Evolutionary conservation across 35 echinoderm and acorn worm genomes (phyloP).

Genomic region (Amphiura filiformis): DNA sequence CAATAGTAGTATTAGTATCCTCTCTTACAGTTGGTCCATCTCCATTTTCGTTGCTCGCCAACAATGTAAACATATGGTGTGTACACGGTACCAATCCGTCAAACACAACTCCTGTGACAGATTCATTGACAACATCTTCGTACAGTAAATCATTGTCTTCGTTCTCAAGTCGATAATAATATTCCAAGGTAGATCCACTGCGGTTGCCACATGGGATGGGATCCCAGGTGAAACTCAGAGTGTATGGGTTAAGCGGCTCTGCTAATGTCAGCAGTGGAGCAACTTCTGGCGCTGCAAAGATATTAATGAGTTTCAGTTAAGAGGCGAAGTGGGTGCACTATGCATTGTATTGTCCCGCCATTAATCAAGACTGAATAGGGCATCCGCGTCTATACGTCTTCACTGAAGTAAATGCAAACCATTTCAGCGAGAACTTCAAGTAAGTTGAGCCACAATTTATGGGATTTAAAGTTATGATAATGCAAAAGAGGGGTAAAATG

Average conservation of each 20-base stretch:
- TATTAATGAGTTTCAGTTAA: too few species aligned
- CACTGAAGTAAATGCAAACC: too few species aligned
- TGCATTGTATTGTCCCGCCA: too few species aligned
- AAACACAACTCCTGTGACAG: background rate
- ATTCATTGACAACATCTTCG: background rate
- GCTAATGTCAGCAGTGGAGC: background rate
- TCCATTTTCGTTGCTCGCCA: background rate
- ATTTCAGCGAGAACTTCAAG: too few species aligned
- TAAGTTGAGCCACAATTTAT: too few species aligned
- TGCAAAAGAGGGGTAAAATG: too few species aligned
- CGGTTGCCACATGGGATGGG: background rate
- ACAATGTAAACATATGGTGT: background rate
- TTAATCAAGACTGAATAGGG: too few species aligned
- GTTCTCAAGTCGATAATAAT: background rate
- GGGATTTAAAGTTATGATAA: too few species aligned
- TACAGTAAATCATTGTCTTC: background rate
- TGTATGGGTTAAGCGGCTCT: background rate
- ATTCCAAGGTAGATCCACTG: background rate
- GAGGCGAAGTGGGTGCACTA: too few species aligned
- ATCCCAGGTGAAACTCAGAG: background rate
- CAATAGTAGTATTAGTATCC: too few species aligned
- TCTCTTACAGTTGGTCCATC: background rate
- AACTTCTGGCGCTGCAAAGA: background rate
- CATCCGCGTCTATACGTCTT: too few species aligned
- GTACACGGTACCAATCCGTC: background rate